Evolutionary conservation across 1,140 invertebrate genomes (phyloP), one percentile per base, ranked within the genome.

Genomic region (Drosophila subobscura): DNA sequence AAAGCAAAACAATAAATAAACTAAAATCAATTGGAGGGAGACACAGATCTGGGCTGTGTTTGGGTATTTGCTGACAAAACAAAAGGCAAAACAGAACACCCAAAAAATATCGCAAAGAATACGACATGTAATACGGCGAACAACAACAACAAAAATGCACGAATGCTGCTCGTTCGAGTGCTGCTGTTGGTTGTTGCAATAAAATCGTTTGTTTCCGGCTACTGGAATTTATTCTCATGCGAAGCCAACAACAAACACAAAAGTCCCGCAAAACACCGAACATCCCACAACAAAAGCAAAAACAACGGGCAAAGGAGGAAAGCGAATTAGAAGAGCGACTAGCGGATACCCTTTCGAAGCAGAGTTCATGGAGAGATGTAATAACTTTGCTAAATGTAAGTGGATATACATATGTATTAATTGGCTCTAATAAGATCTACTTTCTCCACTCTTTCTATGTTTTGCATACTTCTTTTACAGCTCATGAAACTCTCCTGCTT

Each of bases 1-100:
- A 84, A 90, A 76, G 79, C 77, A 81, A 79, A 89, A 85, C 89
- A 79, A 83, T 88, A 90, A 90, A 89, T 90, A 90, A 81, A 81
- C 72, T 58, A 79, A 86, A 90, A 90, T 90, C 79, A 90, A 90
- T 80, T 78, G 73, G 64, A 49, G 47, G 40, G 40, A 41, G 58
- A 67, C 20, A n/a, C 33, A 37, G 33, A 37, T 37, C 33, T 37
- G 42, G 72, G 51, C 40, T 27, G 66, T 60, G 56, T 54, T 47
- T 41, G 23, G 37, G 67, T 42, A 4, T 10, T 54, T 65, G 58
- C 57, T 76, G 79, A 64, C 66, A 52, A 70, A 85, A 89, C 77
- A 84, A 75, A 78, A 67, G 79, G 50, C 77, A 85, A 85, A 84
- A 89, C 76, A 77, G 70, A 37, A 12, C 10, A 10, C 56, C 65